Evolutionary conservation across 1,140 invertebrate species (phyloP).

Genomic region (Drosophila nikananu): DNA sequence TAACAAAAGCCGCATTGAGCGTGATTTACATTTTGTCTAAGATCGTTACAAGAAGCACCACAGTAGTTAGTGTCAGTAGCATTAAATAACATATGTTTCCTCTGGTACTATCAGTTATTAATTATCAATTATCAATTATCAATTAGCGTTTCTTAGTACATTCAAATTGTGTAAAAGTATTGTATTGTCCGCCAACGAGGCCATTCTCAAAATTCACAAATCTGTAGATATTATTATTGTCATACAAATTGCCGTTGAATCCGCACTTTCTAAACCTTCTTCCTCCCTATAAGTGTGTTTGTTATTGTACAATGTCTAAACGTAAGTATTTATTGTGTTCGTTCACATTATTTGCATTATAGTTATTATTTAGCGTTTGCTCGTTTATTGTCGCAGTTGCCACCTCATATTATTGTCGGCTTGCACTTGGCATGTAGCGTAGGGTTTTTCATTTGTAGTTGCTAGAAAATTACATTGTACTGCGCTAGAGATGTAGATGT

Average conservation of each 20-base stretch:
- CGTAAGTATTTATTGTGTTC: constrained; percentile 35
- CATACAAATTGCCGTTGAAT: constrained; percentile 56
- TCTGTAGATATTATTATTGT: constrained; percentile 70
- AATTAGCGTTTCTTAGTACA: constrained; percentile 52
- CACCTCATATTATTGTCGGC: constrained; percentile 68
- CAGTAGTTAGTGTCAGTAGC: constrained; percentile 80
- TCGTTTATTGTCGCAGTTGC: constrained; percentile 72
- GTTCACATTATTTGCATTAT: constrained; percentile 25
- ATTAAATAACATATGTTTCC: constrained; percentile 67
- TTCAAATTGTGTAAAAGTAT: constrained; percentile 76
- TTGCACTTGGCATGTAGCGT: constrained; percentile 44
- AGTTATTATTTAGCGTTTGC: constrained; percentile 8
- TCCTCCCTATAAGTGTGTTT: constrained; percentile 48
- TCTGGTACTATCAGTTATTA: constrained; percentile 4
- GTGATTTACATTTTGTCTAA: constrained; percentile 47
- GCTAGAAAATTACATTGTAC: constrained; percentile 76
- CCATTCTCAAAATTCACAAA: constrained; percentile 52
- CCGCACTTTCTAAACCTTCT: constrained; percentile 19
- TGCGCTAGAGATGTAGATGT: constrained; percentile 61
- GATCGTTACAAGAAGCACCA: constrained; percentile 77
- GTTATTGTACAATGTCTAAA: constrained; percentile 64
- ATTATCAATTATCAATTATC: constrained; percentile 3
- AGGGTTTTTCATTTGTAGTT: constrained; percentile 49
- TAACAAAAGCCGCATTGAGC: constrained; percentile 63
- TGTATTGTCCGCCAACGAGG: constrained; percentile 54